A percentile compares a stretch with the other conserved stretches of the same genome.
phyloP scores from a whole-genome alignment of 2,888 invertebrate species.

The Melangyna quadrimaculata region DNA sequence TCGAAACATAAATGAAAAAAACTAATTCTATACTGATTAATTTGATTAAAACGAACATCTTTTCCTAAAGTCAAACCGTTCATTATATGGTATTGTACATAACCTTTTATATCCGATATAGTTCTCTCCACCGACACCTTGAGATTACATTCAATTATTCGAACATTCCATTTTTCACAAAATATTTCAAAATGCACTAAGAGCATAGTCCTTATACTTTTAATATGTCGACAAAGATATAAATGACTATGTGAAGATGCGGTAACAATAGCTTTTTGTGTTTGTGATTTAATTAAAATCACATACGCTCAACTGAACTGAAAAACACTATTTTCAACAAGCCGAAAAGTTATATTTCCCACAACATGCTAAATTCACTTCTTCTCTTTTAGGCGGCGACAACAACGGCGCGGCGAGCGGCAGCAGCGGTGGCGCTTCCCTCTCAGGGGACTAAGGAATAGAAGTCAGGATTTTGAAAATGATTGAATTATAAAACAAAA shows the following conservation, averaged over 20 bases:
- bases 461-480: slow-evolving; percentile 30
- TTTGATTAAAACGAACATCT: too few species aligned
- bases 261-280: neutral
- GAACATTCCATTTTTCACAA: neutral
- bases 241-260: neutral
- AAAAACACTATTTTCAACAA: slow-evolving; percentile 35
- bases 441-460: neutral
- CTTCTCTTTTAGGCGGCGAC: too few species aligned
- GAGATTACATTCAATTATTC: too few species aligned
- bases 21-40: too few species aligned
- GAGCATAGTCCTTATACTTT: neutral
- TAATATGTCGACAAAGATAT: neutral
- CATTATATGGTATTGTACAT: too few species aligned
- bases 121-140: too few species aligned
- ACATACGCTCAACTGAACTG: slow-evolving; percentile 44
- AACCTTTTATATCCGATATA: too few species aligned
- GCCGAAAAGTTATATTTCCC: slow-evolving; percentile 16
- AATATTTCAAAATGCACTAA: neutral
- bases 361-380: neutral
- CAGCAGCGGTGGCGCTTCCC: too few species aligned
- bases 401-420: too few species aligned
- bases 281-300: slow-evolving; percentile 54
- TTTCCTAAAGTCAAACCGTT: too few species aligned
- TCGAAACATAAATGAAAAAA: too few species aligned
- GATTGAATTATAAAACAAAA: slow-evolving; percentile 58